A percentile compares a stretch with the other conserved stretches of the same genome.
Evolutionary conservation across 2,888 invertebrate species (phyloP).

Genomic region (Mellilla xanthometata): DNA sequence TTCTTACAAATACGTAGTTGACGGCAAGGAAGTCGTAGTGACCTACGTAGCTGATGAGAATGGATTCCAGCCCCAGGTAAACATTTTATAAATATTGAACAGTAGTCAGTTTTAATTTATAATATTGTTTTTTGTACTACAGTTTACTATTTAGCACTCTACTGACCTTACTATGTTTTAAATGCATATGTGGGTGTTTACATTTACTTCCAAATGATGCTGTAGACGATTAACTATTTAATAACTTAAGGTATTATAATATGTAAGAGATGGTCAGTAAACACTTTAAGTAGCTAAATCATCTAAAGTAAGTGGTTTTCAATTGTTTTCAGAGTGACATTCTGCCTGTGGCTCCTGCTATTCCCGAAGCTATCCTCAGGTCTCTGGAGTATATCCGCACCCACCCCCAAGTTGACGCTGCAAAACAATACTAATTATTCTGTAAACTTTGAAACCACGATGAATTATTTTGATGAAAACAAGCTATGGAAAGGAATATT

Average conservation of each 20-base stretch:
- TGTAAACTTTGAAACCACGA: too few species aligned
- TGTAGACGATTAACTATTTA: too few species aligned
- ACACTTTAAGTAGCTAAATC: too few species aligned
- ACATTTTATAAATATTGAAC: not conserved
- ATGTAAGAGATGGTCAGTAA: too few species aligned
- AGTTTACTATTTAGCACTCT: too few species aligned
- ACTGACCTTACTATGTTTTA: too few species aligned
- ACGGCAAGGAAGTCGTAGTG: constrained; percentile 80
- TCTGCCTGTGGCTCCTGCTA: constrained; percentile 46
- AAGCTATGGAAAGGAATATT: not conserved
- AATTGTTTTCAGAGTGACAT: constrained; percentile 37
- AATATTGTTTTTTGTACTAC: too few species aligned
- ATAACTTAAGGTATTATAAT: too few species aligned
- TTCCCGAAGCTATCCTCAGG: constrained; percentile 46
- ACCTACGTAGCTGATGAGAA: constrained; percentile 85
- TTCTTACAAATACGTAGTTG: constrained; percentile 75
- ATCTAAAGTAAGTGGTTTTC: not conserved
- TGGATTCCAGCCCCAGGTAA: constrained; percentile 84
- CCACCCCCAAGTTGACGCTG: constrained; percentile 24
- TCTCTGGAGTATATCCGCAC: constrained; percentile 47
- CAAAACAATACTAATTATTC: not conserved
- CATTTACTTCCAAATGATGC: too few species aligned
- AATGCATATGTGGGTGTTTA: too few species aligned
- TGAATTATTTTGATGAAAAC: not conserved
- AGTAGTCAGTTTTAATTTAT: too few species aligned